phyloP scores from a whole-genome alignment of 2,797 vertebrate species.

The Toxotes lorentzi region DNA sequence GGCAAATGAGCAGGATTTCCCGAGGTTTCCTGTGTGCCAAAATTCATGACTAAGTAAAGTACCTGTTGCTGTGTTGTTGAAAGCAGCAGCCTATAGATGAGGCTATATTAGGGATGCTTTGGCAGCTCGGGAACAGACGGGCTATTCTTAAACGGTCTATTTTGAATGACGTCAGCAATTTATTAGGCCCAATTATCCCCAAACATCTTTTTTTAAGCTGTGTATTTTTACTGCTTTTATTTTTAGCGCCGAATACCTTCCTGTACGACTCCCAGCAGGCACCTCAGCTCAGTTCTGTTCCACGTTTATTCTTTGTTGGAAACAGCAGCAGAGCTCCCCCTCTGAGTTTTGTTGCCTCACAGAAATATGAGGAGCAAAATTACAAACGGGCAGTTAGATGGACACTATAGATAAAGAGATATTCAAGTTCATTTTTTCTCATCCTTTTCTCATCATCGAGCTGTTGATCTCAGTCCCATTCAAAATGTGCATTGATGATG shows the following conservation, averaged over 20 bases:
- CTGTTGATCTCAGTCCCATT: background rate
- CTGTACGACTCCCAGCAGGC: background rate
- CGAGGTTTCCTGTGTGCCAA: slow-evolving; percentile 2
- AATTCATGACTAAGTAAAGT: slow-evolving; percentile 12
- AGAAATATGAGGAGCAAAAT: background rate
- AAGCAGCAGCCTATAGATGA: slow-evolving; percentile 48
- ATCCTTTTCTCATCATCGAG: too few relatives aligned
- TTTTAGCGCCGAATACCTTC: slow-evolving; percentile 38
- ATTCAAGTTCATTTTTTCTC: background rate
- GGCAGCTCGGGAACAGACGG: slow-evolving; percentile 71
- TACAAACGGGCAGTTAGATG: slow-evolving; percentile 1
- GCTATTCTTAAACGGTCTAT: slow-evolving; percentile 77
- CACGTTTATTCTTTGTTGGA: background rate
- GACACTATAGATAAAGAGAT: slow-evolving; percentile 19
- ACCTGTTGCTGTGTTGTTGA: slow-evolving; percentile 65
- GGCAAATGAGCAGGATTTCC: slow-evolving; percentile 17
- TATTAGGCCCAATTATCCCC: slow-evolving; percentile 66
- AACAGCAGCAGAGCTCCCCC: background rate
- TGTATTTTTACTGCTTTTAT: slow-evolving; percentile 65
- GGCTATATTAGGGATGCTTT: slow-evolving; percentile 74
- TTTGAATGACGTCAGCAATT: slow-evolving; percentile 74
- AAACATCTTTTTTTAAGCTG: slow-evolving; percentile 50
- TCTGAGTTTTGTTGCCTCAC: background rate
- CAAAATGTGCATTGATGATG: background rate
- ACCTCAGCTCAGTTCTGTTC: slow-evolving; percentile 3